Base-by-base conservation (phyloP, 1,140 invertebrate genomes). In the Sinonovacula constricta region DNA sequence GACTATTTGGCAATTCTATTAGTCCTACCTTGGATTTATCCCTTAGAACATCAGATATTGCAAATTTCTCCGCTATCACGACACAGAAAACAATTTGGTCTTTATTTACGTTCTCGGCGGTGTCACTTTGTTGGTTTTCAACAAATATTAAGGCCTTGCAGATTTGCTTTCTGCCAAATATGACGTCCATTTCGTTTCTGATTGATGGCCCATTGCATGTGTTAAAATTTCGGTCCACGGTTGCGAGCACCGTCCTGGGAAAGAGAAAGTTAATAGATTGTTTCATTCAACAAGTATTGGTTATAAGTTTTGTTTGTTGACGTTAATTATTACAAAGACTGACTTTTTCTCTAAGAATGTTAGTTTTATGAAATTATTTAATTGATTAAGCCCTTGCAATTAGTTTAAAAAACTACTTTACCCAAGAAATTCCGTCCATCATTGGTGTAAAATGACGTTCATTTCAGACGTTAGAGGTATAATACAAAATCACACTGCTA, bases 1-100 rank as follows among this genome's bases (percentile, higher is more conserved):
- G 75, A 49, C 75, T 78, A 28, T 78, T 78, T 26, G 75, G 75
- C 33, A 78, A n/a, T 60, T 78, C 75, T 5, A 78, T 63, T 49
- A 78, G n/a, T 4, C 75, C 75, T 18, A 70, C 28, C 54, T 78
- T 78, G 3, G 56, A 14, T 33, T 78, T 78, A 7, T 78, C 75
- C 31, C 45, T 78, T 7, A 78, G 49, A 34, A 78, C 56, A 10
- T 78, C 75, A 26, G 54, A 31, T 18, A 78, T 15, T 69, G 57
- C 31, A 39, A 60, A 70, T 34, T 78, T 78, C 34, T 78, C 75
- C n/a, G 75, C 57, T 53, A 54, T 62, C 3, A 78, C 75, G 30
- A 78, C 67, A 26, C 45, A 60, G 22, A 78, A 31, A 10, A 78
- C 75, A 28, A 69, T 60, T 33, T 78, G 53, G n/a, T 78, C 56